Percentiles rank a stretch among this genome's conserved stretches.
phyloP scores from a whole-genome alignment of 2,113 vertebrate species.

The Miniopterus natalensis region DNA sequence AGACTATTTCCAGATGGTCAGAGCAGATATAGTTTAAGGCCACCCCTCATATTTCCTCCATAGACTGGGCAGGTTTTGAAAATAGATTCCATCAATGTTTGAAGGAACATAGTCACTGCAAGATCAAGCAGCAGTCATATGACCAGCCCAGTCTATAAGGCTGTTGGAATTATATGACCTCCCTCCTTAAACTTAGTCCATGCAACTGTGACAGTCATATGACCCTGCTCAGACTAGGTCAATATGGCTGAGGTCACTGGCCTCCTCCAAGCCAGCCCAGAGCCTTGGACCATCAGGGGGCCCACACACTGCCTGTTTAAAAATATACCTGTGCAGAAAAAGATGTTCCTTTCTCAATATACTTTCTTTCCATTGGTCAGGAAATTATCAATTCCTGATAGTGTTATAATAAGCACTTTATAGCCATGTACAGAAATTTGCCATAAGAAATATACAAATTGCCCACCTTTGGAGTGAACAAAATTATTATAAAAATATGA shows the following conservation, averaged over 20 bases:
- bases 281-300: background rate
- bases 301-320: background rate
- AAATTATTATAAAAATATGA: slow-evolving; percentile 21
- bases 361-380: background rate
- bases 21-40: background rate
- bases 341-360: background rate
- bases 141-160: background rate
- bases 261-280: background rate
- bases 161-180: background rate
- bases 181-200: background rate
- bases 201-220: background rate
- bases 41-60: background rate
- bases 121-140: background rate
- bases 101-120: background rate
- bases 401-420: background rate
- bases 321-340: background rate
- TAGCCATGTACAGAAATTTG: slow-evolving; percentile 2
- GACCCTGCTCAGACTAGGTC: background rate
- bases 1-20: background rate
- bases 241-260: accelerated
- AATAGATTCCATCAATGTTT: background rate
- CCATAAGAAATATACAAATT: background rate
- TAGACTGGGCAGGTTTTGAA: background rate
- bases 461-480: background rate
- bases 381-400: background rate